These are phyloP conservation scores for Struthidea cinerea DNA, from an alignment of 2,113 vertebrate species.

Conservation along the genomic window DNA sequence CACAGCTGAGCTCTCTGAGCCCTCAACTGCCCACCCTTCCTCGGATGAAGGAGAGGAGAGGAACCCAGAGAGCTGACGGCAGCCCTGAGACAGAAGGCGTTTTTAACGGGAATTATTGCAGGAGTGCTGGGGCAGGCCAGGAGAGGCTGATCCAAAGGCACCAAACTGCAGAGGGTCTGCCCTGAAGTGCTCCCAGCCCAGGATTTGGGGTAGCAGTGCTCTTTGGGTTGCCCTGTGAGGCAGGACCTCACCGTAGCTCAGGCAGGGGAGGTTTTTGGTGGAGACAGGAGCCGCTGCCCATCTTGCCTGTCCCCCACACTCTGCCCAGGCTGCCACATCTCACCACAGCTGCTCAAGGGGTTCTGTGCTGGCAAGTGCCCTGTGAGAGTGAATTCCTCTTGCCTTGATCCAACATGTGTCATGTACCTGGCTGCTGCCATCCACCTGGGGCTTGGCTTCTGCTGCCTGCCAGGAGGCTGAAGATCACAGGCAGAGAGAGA, in stretches of 20 bases:
- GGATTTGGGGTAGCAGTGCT: background rate
- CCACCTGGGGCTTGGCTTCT: background rate
- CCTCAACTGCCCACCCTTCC: background rate
- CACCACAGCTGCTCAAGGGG: background rate
- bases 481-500: background rate
- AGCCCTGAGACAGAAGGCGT: background rate
- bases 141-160: background rate
- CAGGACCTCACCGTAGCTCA: background rate
- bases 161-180: background rate
- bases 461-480: background rate
- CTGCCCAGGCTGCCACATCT: background rate
- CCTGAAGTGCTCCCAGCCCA: background rate
- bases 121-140: background rate
- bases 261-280: background rate
- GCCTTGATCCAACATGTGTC: background rate
- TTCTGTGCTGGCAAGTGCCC: background rate
- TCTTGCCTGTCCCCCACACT: background rate
- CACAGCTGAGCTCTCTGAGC: background rate
- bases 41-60: rapidly evolving
- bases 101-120: background rate
- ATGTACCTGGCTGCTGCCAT: background rate
- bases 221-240: background rate
- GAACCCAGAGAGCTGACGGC: background rate
- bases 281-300: background rate
- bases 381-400: background rate